These are phyloP conservation scores for Steinernema hermaphroditum DNA, from an alignment of 2,888 invertebrate species.

Conservation along the genomic window DNA sequence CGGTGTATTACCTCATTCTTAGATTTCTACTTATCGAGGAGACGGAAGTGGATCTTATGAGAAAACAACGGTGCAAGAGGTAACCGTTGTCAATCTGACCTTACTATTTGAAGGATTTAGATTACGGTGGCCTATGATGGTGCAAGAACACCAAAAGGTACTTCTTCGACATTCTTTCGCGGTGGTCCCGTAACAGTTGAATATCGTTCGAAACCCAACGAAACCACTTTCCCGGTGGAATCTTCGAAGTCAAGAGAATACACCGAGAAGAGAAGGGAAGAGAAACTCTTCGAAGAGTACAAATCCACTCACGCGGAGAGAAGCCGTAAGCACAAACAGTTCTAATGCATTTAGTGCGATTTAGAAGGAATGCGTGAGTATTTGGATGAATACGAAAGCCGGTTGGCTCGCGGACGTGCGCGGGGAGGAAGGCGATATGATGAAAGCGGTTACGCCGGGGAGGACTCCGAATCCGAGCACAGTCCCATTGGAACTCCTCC, in stretches of 20 bases:
- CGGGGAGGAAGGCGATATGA: background rate
- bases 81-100: background rate
- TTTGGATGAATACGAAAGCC: slow-evolving; percentile 25
- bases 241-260: slow-evolving; percentile 5
- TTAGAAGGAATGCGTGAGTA: slow-evolving; percentile 25
- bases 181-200: slow-evolving; percentile 21
- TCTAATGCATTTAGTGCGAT: background rate
- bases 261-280: background rate
- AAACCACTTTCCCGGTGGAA: slow-evolving; percentile 15
- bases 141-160: background rate
- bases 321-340: background rate
- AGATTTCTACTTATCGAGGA: slow-evolving; percentile 1
- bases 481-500: slow-evolving; percentile 16
- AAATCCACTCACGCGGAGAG: slow-evolving; percentile 14
- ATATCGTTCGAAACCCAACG: slow-evolving; percentile 11
- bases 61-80: slow-evolving; percentile 19
- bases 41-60: slow-evolving; percentile 17
- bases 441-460: slow-evolving; percentile 16
- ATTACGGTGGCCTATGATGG: slow-evolving; percentile 10
- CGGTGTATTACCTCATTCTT: background rate
- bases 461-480: slow-evolving; percentile 17
- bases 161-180: slow-evolving; percentile 5
- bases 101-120: background rate
- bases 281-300: slow-evolving; percentile 18
- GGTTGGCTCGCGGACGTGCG: slow-evolving; percentile 6